Evolutionary conservation across 1,140 invertebrate species (phyloP), one percentile per base, ranked within the genome.

Genomic region (Drosophila repleta): DNA sequence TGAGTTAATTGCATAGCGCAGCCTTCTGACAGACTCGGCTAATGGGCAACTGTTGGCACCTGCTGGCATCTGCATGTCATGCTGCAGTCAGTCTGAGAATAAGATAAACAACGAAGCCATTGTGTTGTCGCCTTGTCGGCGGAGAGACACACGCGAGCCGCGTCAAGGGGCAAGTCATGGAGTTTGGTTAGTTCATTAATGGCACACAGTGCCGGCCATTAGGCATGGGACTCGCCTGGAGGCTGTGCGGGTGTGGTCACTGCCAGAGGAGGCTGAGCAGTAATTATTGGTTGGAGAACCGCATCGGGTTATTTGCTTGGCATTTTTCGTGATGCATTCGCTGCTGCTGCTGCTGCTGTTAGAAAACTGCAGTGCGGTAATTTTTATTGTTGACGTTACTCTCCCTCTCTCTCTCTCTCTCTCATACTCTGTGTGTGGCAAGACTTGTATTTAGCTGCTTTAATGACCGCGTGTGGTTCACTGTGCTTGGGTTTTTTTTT

Each of bases 241-340:
- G 55, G 55, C 66, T 48, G 53, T 58, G 77, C 67, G 77, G 79
- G 75, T 75, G 79, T 84, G 79, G 55, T 51, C 58, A 57, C 37
- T 29, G 48, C 35, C 3, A 10, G 21, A 20, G 52, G 26, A 21
- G 18, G 18, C 41, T 73, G 74, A 81, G 15, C 41, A 63, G 74
- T 87, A 87, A 85, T 85, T 85, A 73, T 76, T 51, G 74, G 49
- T 32, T 65, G 49, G 49, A 77, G 65, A 80, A 80, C 39, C 74
- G 57, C 43, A 63, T 46, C 43, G 13, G 63, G 48, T 62, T 85
- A 52, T 56, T 55, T 55, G n/a, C 15, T 43, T 58, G 61, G 32
- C 51, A 62, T 62, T 57, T 74, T 57, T 56, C 45, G 51, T 43
- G 55, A 41, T 48, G 43, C 48, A 51, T 17, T 51, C 48, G 48